phyloP scores from a whole-genome alignment of 2,113 vertebrate genomes.

The Gracilinanus agilis region DNA sequence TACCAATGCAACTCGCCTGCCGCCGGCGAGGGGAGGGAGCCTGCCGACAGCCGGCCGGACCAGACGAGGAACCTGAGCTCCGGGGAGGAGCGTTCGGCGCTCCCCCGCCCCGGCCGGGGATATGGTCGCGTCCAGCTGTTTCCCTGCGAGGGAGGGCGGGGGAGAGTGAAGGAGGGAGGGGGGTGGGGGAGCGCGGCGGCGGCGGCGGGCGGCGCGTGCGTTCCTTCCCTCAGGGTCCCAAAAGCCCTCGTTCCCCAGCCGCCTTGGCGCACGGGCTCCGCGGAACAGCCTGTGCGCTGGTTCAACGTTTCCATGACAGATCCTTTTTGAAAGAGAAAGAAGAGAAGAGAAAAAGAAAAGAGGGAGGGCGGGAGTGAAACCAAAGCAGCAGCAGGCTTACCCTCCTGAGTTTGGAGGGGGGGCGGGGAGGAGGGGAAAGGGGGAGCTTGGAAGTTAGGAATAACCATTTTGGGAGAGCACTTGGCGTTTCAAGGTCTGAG shows the following conservation, averaged over 20 bases:
- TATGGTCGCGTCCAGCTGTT: constrained; percentile 83
- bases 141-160: constrained; percentile 65
- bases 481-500: not conserved
- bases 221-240: constrained; percentile 77
- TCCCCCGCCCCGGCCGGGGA: constrained; percentile 69
- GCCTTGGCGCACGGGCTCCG: not conserved
- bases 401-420: constrained; percentile 3
- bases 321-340: not conserved
- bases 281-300: constrained; percentile 45
- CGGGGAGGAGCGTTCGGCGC: constrained; percentile 64
- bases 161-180: not conserved
- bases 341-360: not conserved
- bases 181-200: not conserved
- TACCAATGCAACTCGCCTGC: constrained; percentile 70
- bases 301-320: constrained; percentile 77
- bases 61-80: constrained; percentile 53
- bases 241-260: constrained; percentile 59
- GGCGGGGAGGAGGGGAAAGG: not conserved
- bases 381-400: no score
- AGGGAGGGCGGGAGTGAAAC: no score
- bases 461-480: not conserved
- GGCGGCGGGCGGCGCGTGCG: constrained; percentile 41
- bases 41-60: constrained; percentile 52
- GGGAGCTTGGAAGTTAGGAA: not conserved
- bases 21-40: constrained; percentile 73